Base-by-base conservation (phyloP, 2,888 invertebrate species). In the Tetramorium bicarinatum region DNA sequence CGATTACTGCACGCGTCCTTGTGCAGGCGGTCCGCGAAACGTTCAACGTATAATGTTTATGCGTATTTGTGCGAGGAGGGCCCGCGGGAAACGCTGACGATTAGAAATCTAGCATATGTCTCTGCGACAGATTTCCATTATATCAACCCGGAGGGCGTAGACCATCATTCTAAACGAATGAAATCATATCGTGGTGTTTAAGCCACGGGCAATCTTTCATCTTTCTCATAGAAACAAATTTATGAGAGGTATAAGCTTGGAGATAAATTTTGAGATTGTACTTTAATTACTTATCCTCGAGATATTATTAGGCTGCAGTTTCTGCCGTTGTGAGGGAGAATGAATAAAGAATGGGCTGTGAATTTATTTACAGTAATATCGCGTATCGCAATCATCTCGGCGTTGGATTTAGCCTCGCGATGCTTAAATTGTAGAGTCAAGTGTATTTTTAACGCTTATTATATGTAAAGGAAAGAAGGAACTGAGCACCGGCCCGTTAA, bases 401-500 rank as follows among this genome's bases (percentile, higher is more conserved):
- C 18, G 18, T 69, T 13, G 38, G 7, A 38, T n/a, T 49, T 49
- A 29, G 59, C 59, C 71, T 82, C 77, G 75, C 66, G 87, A 87
- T 87, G n/a, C 38, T 62, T 8, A n/a, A 38, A 38, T 34, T 59
- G 29, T 18, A 34, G 34, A 61, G 34, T 9, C 34, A 61, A 18
- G n/a, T 2, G 11, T 38, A 41, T 41, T 64, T 64, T 61, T 61
- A 9, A 61, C 13, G 47, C 82, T 84, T 67, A 80, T 85, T 83
- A 87, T 77, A 83, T 69, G 69, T 29, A 38, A 84, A 85, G 56
- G 69, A 56, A 41, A 72, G 74, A 77, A 85, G 85, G 83, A 83
- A 79, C 64, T 69, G 72, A 18, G 41, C 44, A 71, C 38, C 74
- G 83, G 64, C 72, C 87, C 85, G 83, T 87, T 85, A 87, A 83